phyloP scores from a whole-genome alignment of 2,888 invertebrate species.

The Oscheius onirici region DNA sequence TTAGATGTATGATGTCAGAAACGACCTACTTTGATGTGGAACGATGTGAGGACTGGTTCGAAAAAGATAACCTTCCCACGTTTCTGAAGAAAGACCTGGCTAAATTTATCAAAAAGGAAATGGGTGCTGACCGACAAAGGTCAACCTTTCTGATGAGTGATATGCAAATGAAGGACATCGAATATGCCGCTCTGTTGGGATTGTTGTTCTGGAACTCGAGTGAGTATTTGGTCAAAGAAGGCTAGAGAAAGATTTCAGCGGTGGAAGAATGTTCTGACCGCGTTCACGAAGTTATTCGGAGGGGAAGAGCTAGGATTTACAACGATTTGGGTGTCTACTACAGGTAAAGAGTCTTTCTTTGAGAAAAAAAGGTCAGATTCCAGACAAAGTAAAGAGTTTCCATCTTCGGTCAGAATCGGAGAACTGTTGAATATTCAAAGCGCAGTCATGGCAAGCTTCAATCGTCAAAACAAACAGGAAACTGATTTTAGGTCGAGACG shows the following conservation, averaged over 20 bases:
- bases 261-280: constrained; percentile 13
- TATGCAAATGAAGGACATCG: constrained; percentile 11
- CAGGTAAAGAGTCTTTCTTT: not conserved
- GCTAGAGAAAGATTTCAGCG: not conserved
- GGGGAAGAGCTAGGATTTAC: constrained; percentile 17
- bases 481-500: not conserved
- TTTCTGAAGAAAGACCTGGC: constrained; percentile 6
- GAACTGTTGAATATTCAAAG: constrained; percentile 16
- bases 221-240: not conserved
- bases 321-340: constrained; percentile 17
- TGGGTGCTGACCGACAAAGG: constrained; percentile 18
- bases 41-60: constrained; percentile 19
- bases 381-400: not conserved
- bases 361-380: not conserved
- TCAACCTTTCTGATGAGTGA: constrained; percentile 21
- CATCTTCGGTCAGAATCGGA: not conserved
- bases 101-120: constrained; percentile 17
- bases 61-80: not conserved
- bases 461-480: too few relatives aligned
- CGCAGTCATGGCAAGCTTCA: not conserved
- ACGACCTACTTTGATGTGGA: constrained; percentile 22
- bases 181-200: constrained; percentile 18
- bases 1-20: constrained; percentile 14
- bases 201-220: constrained; percentile 15
- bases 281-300: constrained; percentile 6